phyloP scores from a whole-genome alignment of 2,113 vertebrate genomes.

The Macaca mulatta region DNA sequence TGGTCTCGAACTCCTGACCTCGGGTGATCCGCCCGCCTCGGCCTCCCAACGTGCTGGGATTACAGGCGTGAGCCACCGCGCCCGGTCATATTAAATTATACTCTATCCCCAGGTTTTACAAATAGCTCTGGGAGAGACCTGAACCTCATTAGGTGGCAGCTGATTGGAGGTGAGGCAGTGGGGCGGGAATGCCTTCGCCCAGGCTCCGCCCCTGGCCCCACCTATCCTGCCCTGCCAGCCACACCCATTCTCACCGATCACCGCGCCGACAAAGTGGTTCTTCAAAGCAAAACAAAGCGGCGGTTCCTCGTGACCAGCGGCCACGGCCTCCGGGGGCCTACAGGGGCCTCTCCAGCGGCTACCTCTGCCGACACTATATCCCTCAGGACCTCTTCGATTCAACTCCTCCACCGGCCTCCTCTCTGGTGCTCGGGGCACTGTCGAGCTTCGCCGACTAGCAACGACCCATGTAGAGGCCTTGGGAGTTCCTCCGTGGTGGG shows the following conservation, averaged over 20 bases:
- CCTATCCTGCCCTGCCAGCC: neutral
- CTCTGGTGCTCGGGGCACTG: neutral
- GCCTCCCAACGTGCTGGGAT: too few species aligned
- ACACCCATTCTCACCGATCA: slow-evolving; percentile 87
- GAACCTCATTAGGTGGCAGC: neutral
- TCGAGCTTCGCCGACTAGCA: neutral
- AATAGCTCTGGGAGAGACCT: neutral
- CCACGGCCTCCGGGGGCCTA: neutral
- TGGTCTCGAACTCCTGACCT: too few species aligned
- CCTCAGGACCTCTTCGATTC: neutral
- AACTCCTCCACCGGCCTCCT: slow-evolving; percentile 10
- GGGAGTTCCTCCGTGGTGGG: neutral
- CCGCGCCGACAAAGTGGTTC: slow-evolving; percentile 81
- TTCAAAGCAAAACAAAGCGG: slow-evolving; percentile 84
- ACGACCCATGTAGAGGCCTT: slow-evolving; percentile 36
- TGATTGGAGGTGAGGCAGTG: neutral
- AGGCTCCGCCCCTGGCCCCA: neutral
- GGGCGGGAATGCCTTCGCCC: neutral
- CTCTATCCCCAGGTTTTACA: neutral
- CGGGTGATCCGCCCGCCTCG: too few species aligned
- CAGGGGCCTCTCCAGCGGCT: neutral
- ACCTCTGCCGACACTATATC: neutral
- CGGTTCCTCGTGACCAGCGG: neutral
- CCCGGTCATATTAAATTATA: too few species aligned
- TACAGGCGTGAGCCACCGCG: too few species aligned